A percentile compares a stretch with the other conserved stretches of the same genome.
phyloP scores from a whole-genome alignment of 2,113 vertebrate species.

The Zosterops japonicus region DNA sequence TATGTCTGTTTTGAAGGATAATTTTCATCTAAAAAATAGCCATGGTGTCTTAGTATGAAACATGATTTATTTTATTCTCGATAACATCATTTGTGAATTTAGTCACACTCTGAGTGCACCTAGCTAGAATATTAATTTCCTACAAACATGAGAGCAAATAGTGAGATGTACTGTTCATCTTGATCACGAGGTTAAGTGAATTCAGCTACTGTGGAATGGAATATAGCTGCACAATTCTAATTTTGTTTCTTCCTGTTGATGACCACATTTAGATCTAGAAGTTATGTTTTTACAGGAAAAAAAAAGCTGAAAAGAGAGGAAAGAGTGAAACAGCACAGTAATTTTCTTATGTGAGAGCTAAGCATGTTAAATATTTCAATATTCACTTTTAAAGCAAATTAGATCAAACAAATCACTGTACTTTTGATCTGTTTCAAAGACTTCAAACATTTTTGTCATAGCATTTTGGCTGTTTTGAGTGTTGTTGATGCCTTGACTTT shows the following conservation, averaged over 20 bases:
- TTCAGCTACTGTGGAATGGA: not conserved
- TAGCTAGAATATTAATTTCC: constrained; percentile 54
- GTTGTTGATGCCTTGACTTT: not conserved
- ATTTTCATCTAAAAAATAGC: constrained; percentile 8
- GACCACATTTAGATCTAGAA: not conserved
- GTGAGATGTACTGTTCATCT: not conserved
- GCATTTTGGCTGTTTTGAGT: not conserved
- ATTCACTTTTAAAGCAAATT: constrained; percentile 47
- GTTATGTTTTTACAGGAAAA: not conserved
- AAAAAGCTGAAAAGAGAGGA: not conserved
- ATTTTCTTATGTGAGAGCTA: not conserved
- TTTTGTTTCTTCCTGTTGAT: not conserved
- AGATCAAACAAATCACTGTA: constrained; percentile 42
- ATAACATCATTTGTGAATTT: not conserved
- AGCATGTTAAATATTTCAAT: constrained; percentile 33
- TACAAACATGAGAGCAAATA: not conserved
- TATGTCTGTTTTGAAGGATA: constrained; percentile 47
- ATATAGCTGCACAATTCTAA: not conserved
- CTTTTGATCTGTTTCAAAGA: constrained; percentile 62
- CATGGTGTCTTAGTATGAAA: constrained; percentile 27
- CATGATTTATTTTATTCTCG: constrained; percentile 46
- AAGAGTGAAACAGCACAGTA: not conserved
- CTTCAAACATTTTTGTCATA: not conserved
- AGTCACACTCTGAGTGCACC: not conserved
- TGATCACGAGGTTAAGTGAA: not conserved